Conservation (phyloP, 2,888 invertebrate species). For the Arge pagana region DNA sequence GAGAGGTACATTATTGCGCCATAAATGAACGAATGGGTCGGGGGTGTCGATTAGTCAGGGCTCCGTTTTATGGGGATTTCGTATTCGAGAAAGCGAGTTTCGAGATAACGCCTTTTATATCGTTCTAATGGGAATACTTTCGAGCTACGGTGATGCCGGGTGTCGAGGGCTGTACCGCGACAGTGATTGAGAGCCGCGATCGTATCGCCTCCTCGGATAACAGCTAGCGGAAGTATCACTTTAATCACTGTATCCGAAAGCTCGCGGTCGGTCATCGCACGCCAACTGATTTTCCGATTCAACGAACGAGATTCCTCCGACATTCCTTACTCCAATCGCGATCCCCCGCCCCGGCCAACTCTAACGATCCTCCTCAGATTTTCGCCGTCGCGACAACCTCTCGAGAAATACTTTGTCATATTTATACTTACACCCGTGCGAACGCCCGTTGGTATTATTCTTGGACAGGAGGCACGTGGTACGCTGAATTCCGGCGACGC, state of each 20-base stretch:
- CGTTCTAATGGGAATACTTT: conserved; percentile 13
- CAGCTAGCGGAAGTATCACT: conserved; percentile 52
- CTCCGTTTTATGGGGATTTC: conserved; percentile 4
- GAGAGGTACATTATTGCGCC: conserved; percentile 33
- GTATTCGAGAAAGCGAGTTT: neutral
- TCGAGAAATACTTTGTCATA: neutral
- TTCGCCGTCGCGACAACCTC: neutral
- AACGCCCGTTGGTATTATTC: neutral
- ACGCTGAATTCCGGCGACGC: conserved; percentile 13
- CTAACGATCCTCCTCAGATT: neutral
- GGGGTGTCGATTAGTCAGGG: conserved; percentile 35
- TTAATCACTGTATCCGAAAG: conserved; percentile 52
- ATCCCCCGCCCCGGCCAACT: neutral
- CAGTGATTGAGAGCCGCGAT: conserved; percentile 52
- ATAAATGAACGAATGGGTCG: conserved; percentile 41
- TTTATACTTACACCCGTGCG: neutral
- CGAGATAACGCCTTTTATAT: conserved; percentile 16
- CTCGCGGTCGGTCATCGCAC: neutral
- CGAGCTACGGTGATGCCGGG: conserved; percentile 6
- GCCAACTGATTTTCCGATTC: conserved; percentile 6
- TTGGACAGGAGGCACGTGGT: conserved; percentile 10
- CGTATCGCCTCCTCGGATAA: conserved; percentile 47
- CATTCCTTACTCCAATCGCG: conserved; percentile 1
- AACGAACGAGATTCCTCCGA: conserved; percentile 6
- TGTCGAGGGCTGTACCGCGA: conserved; percentile 35